Percentiles rank a stretch among this genome's conserved stretches.
phyloP scores from a whole-genome alignment of 2,113 vertebrate species.

The Seriola quinqueradiata region DNA sequence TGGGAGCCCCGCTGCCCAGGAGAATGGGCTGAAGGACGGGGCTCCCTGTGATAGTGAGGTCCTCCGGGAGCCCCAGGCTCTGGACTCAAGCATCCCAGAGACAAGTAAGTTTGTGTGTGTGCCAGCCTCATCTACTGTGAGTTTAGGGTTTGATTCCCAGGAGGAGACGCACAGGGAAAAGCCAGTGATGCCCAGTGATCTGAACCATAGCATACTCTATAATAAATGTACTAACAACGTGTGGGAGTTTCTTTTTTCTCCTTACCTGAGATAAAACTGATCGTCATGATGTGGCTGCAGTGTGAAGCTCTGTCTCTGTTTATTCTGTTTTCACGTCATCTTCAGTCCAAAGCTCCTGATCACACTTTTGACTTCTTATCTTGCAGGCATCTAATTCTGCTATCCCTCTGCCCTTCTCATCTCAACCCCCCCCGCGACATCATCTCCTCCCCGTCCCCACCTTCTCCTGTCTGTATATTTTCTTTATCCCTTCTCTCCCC shows the following conservation, averaged over 20 bases:
- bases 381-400: conserved; percentile 99
- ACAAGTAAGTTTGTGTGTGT: conserved; percentile 90
- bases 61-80: conserved; percentile 89
- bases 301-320: neutral
- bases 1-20: conserved; percentile 79
- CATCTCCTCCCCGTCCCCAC: conserved; percentile 39
- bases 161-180: neutral
- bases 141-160: neutral
- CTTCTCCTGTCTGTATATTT: conserved; percentile 43
- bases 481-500: conserved; percentile 57
- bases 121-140: neutral
- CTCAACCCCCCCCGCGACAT: conserved; percentile 68
- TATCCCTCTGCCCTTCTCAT: conserved; percentile 87
- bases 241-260: neutral
- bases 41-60: conserved; percentile 82
- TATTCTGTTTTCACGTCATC: conserved; percentile 28
- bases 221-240: neutral
- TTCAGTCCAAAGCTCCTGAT: conserved; percentile 70
- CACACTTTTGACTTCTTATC: conserved; percentile 91
- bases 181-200: neutral
- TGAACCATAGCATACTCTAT: neutral
- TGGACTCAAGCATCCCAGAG: conserved; percentile 94
- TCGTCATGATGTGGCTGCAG: neutral
- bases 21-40: conserved; percentile 88
- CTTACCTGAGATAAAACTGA: neutral